These are phyloP conservation scores for Bombus sylvicola DNA, from an alignment of 1,140 invertebrate genomes.

Conservation along the genomic window DNA sequence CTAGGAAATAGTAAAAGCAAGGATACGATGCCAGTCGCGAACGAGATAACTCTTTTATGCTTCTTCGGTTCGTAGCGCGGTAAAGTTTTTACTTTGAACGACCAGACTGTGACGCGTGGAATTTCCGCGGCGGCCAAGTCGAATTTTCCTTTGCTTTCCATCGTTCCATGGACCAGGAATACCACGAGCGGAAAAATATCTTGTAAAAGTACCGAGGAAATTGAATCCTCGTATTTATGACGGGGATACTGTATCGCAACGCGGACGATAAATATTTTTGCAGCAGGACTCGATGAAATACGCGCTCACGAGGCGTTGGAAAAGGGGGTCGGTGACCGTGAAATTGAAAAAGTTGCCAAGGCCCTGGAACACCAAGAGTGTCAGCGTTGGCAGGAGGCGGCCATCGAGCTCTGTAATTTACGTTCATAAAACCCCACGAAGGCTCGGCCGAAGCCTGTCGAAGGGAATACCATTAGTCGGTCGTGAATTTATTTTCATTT, in stretches of 20 bases:
- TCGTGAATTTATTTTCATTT: conserved; percentile 82
- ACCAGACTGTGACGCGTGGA: conserved; percentile 25
- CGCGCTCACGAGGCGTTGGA: too few relatives aligned
- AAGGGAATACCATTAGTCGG: conserved; percentile 73
- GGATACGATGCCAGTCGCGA: conserved; percentile 62
- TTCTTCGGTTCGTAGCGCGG: conserved; percentile 55
- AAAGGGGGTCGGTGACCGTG: conserved; percentile 63
- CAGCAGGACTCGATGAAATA: neutral
- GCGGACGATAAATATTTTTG: neutral
- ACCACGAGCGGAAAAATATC: too few relatives aligned
- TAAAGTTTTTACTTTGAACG: conserved; percentile 66
- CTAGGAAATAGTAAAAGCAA: conserved; percentile 68
- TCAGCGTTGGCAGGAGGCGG: conserved; percentile 78
- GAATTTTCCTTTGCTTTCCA: neutral
- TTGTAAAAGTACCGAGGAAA: neutral
- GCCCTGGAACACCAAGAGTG: conserved; percentile 75
- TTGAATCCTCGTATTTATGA: neutral
- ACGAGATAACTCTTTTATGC: conserved; percentile 71
- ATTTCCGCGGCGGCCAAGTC: neutral
- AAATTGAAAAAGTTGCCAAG: conserved; percentile 78
- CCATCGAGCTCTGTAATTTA: conserved; percentile 81
- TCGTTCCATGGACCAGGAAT: neutral
- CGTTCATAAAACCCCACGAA: conserved; percentile 78
- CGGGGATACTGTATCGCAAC: neutral
- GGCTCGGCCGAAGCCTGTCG: conserved; percentile 62